Conservation (phyloP, 1,140 invertebrate genomes). For the Arion vulgaris region DNA sequence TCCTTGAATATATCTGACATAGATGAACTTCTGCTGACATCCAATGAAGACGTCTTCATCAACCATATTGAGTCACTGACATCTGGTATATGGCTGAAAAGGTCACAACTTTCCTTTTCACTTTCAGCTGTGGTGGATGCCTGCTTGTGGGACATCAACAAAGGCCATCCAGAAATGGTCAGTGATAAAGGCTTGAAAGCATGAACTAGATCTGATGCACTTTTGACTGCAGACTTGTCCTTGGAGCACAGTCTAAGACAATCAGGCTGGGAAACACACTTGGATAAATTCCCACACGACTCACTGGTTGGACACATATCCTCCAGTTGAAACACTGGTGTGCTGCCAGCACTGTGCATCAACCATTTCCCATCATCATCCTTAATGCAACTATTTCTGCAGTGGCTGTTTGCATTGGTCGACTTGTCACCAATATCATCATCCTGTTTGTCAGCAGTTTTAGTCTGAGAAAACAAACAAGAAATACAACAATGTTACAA, state of each 20-base stretch:
- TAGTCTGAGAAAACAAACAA: background rate
- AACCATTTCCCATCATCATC: background rate
- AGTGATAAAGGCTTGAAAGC: background rate
- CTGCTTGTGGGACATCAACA: background rate
- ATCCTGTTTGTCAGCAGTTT: background rate
- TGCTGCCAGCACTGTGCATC: background rate
- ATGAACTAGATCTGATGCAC: background rate
- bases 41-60: background rate
- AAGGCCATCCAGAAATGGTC: background rate
- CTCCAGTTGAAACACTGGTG: constrained; percentile 4
- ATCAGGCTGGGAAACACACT: constrained; percentile 14
- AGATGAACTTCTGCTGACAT: background rate
- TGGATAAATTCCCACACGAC: background rate
- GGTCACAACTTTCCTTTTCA: background rate
- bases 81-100: constrained; percentile 5
- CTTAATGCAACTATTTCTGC: background rate
- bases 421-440: background rate
- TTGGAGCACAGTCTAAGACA: background rate
- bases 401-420: background rate
- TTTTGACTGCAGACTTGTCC: background rate
- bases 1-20: background rate
- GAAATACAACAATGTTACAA: too few species aligned
- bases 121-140: background rate
- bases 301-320: constrained; percentile 17
- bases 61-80: background rate